Base-by-base conservation (phyloP, 2,797 vertebrate species). In the Trachurus trachurus region DNA sequence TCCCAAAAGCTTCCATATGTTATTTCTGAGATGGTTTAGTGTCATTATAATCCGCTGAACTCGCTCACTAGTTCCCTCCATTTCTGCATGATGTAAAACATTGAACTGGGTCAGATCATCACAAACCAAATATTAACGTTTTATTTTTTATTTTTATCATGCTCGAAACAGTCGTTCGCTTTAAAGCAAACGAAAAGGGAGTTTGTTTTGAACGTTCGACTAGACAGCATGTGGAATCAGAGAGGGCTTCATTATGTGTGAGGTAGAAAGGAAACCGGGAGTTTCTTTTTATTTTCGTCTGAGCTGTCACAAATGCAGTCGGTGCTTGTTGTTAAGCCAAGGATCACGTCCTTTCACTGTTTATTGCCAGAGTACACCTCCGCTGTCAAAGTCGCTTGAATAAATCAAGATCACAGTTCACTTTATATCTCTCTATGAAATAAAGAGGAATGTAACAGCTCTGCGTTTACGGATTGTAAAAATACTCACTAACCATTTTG, bases 401-500 rank as follows among this genome's bases (percentile, higher is more conserved):
- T 64, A 71, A 52, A 60, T 54, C 19, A 53, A 37, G 22, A 56
- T 65, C 12, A 44, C 16, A 40, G 59, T 45, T 59, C 15, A 21
- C 34, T 10, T 54, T 3, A 19, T 11, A 2, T 31, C 17, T 13
- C 34, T 42, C 0, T n/a, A 26, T 61, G 11, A 59, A 17, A 13
- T 67, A 21, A 73, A 54, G 50, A 31, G 16, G 52, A 69, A 70
- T 19, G n/a, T 2, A 40, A 50, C 31, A 6, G 6, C 21, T 3
- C 22, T 29, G 15, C 17, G 37, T 61, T 44, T 74, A 40, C 11
- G 66, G 17, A 19, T 37, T 9, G 2, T 9, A 10, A n/a, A 49
- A n/a, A 53, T 56, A 47, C 37, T 77, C 37, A 5, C n/a, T 68
- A 26, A 60, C 26, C 54, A 49, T 5, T 74, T 54, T 47, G 17